Evolutionary conservation across 1,140 invertebrate genomes (phyloP).

Genomic region (Scaptomyza pallida): DNA sequence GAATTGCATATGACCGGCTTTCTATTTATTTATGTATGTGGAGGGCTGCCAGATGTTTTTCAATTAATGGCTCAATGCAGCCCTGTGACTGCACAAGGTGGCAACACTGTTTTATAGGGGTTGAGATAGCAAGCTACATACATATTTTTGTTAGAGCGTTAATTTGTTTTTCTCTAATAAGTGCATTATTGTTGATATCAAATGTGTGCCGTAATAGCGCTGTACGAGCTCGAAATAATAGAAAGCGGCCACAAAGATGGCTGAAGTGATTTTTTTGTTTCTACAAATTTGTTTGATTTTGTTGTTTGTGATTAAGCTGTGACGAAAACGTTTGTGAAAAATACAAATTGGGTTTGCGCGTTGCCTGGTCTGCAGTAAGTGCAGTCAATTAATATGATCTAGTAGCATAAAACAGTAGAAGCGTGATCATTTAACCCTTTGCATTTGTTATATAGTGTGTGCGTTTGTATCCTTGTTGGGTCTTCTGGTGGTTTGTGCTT

Average conservation of each 20-base stretch:
- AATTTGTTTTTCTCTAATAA: constrained; percentile 14
- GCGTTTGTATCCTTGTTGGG: not conserved
- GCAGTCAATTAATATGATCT: not conserved
- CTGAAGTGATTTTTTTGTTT: not conserved
- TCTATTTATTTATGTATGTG: not conserved
- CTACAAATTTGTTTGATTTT: not conserved
- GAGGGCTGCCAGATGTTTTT: constrained; percentile 34
- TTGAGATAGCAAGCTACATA: constrained; percentile 33
- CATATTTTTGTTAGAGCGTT: constrained; percentile 33
- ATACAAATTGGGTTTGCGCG: not conserved
- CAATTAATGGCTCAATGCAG: not conserved
- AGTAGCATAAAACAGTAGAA: not conserved
- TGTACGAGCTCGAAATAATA: no score
- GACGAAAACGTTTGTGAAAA: not conserved
- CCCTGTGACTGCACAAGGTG: constrained; percentile 22
- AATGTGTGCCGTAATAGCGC: no score
- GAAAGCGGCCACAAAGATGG: no score
- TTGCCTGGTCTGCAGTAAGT: constrained; percentile 1
- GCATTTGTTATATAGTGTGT: not conserved
- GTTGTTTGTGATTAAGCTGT: not conserved
- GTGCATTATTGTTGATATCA: not conserved
- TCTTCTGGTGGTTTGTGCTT: constrained; percentile 16
- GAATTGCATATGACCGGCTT: not conserved
- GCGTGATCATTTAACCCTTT: no score
- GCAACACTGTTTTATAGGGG: constrained; percentile 29